A percentile compares a stretch with the other conserved stretches of the same genome.
Evolutionary conservation across 2,797 vertebrate genomes (phyloP).

Genomic region (Otus scops): DNA sequence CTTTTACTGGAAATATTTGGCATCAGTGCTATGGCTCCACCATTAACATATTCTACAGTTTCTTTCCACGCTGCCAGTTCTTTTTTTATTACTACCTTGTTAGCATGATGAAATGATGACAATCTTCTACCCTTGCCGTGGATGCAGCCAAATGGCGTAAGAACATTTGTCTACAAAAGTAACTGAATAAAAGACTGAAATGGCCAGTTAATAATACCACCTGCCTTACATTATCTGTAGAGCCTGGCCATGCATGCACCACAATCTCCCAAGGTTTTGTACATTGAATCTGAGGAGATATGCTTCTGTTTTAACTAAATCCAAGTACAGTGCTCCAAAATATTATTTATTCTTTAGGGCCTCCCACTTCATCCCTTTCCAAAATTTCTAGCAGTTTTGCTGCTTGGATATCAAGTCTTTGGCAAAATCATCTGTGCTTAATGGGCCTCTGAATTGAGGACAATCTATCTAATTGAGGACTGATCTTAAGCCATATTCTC

Average conservation of each 20-base stretch:
- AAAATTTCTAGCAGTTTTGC: constrained; percentile 16
- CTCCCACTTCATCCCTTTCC: not conserved
- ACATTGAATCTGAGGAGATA: not conserved
- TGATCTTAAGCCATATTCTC: not conserved
- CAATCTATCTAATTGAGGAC: not conserved
- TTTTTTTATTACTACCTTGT: constrained; percentile 54
- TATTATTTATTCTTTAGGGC: not conserved
- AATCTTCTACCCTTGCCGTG: not conserved
- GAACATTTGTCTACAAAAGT: constrained; percentile 17
- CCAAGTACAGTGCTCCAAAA: not conserved
- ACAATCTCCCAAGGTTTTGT: not conserved
- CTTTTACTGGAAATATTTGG: constrained; percentile 61
- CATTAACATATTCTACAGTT: constrained; percentile 44
- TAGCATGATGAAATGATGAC: constrained; percentile 54
- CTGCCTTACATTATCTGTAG: not conserved
- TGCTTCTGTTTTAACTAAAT: constrained; percentile 12
- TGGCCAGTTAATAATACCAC: constrained; percentile 37
- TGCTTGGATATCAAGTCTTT: not conserved
- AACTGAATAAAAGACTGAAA: constrained; percentile 6
- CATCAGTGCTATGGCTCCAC: not conserved
- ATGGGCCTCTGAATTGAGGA: not conserved
- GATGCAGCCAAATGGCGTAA: constrained; percentile 57
- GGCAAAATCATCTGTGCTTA: constrained; percentile 4
- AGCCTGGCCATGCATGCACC: not conserved
- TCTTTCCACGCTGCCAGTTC: constrained; percentile 49